A percentile compares a stretch with the other conserved stretches of the same genome.
Conservation (phyloP, 2,797 vertebrate species). For the Hydrocynus forskahlii region DNA sequence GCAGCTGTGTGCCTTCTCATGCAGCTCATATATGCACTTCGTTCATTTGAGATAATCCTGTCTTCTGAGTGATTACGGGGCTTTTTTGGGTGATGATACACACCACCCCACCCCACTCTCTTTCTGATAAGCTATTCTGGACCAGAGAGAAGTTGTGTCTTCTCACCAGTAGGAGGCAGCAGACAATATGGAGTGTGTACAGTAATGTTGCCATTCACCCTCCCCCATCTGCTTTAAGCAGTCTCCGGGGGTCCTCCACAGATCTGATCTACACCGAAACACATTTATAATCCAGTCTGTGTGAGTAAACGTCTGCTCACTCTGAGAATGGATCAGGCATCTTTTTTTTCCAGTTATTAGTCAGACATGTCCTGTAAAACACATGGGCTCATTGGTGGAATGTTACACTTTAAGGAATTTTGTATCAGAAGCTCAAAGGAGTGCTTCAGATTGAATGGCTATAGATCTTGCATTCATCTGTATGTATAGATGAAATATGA, state of each 20-base stretch:
- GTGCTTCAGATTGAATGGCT: conserved; percentile 29
- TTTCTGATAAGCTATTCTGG: background rate
- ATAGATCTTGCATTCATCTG: conserved; percentile 10
- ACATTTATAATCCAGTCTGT: conserved; percentile 24
- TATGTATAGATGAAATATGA: conserved; percentile 39
- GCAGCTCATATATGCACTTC: conserved; percentile 47
- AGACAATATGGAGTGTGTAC: conserved; percentile 19
- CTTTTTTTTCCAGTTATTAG: conserved; percentile 52
- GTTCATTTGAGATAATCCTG: conserved; percentile 31
- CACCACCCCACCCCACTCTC: conserved; percentile 5
- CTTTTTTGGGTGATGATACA: conserved; percentile 21
- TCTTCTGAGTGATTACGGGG: conserved; percentile 13
- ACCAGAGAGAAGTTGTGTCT: background rate
- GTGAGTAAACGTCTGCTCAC: conserved; percentile 45
- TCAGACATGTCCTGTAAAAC: conserved; percentile 42
- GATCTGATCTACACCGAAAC: conserved; percentile 10
- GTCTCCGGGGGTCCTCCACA: conserved; percentile 10
- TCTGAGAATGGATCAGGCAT: conserved; percentile 40
- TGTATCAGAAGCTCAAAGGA: conserved; percentile 19
- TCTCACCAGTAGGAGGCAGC: conserved; percentile 55
- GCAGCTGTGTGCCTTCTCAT: conserved; percentile 59
- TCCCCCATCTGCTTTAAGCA: conserved; percentile 5
- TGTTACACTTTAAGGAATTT: conserved; percentile 47
- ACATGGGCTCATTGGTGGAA: conserved; percentile 42
- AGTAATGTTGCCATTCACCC: conserved; percentile 3